Evolutionary conservation across 2,888 invertebrate species (phyloP), one percentile per base, ranked within the genome.

Genomic region (Monochamus alternatus): DNA sequence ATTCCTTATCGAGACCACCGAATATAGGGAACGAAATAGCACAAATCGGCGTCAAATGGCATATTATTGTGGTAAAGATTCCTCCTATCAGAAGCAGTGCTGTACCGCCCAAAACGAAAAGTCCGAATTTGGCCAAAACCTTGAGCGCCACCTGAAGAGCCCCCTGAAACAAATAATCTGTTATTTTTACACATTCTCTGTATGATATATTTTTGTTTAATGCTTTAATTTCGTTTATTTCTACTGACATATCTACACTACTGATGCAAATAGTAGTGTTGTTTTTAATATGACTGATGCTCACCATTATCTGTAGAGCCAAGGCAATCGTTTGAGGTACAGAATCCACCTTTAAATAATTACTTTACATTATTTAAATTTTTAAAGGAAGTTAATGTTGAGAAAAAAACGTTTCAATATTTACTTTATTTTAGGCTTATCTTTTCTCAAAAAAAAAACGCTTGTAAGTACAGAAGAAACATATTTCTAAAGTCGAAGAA

Each of bases 1-100:
- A 89, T 81, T 90, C 90, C 58, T 88, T 87, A 75, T 88, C 86
- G 44, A 89, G 79, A 8, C 81, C 81, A 68, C 78, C 59, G 9
- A 82, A 81, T 66, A 90, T 90, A 32, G 89, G 87, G 85, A 93
- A 92, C 0, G 89, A 89, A 72, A 93, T 91, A 3, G 90, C 89
- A 84, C 94, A 94, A 14, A 93, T 83, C 8, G 93, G 91, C 0
- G 93, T 93, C 78, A 93, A 90, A 0, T 91, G 90, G 84, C 94
- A 94, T 0, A 93, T 87, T 0, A 92, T 90, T 0, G 92, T 89
- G 1, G 92, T 89, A 3, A 93, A 87, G 7, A 91, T 85, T n/a
- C 90, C 89, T 3, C 92, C 92, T 68, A 92, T 85, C 5, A 91
- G 73, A 4, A 92, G 82, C 5, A 91, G 85, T 9, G 85, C 86